Evolutionary conservation across 2,888 invertebrate species (phyloP).

Genomic region (Cephalotes varians): DNA sequence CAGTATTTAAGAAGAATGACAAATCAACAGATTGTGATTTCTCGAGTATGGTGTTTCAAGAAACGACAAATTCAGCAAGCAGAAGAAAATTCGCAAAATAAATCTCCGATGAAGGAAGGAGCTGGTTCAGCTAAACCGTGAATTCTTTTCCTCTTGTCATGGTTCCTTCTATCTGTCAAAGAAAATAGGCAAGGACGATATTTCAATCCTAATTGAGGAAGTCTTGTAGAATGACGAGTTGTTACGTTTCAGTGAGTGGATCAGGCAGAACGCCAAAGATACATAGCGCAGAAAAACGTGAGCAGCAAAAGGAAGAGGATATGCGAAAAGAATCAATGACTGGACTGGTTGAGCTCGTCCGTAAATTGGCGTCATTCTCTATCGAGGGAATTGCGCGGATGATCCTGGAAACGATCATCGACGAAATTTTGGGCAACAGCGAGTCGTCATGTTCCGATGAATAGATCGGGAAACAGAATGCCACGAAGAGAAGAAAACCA

Average conservation of each 20-base stretch:
- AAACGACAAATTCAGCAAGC: background rate
- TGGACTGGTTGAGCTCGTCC: background rate
- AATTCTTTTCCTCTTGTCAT: too few species aligned
- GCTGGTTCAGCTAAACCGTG: background rate
- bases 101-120: background rate
- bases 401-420: background rate
- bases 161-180: background rate
- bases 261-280: background rate
- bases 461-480: background rate
- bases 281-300: background rate
- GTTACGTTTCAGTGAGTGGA: background rate
- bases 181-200: background rate
- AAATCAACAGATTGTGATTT: background rate
- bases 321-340: background rate
- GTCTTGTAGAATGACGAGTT: background rate
- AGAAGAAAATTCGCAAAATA: background rate
- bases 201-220: background rate
- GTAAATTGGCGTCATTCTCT: background rate
- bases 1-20: background rate
- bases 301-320: background rate
- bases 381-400: background rate
- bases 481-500: background rate
- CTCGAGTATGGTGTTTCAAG: background rate
- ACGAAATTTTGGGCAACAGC: background rate
- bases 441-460: background rate